Percentiles rank a stretch among this genome's conserved stretches.
Evolutionary conservation across 2,113 vertebrate species (phyloP).

Genomic region (Nanorana parkeri): DNA sequence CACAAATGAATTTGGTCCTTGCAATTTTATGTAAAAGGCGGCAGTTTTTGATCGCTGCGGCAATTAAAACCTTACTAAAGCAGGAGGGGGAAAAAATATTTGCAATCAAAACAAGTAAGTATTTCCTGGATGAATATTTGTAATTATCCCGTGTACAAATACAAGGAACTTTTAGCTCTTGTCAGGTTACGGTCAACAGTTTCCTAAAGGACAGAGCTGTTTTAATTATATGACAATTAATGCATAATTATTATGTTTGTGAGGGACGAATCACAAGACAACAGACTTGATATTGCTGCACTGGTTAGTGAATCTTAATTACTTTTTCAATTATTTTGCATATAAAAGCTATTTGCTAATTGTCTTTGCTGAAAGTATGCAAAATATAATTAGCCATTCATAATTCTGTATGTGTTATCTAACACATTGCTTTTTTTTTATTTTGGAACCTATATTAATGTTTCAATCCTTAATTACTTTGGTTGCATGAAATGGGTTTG

Average conservation of each 20-base stretch:
- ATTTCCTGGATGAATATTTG: slow-evolving; percentile 52
- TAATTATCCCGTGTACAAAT: slow-evolving; percentile 75
- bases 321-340: slow-evolving; percentile 90
- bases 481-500: slow-evolving; percentile 38
- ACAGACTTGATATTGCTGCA: slow-evolving; percentile 85
- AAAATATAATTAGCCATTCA: slow-evolving; percentile 88
- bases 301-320: slow-evolving; percentile 87
- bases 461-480: slow-evolving; percentile 80
- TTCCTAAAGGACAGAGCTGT: slow-evolving; percentile 86
- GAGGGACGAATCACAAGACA: slow-evolving; percentile 85
- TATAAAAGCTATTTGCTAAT: slow-evolving; percentile 90
- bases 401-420: slow-evolving; percentile 87
- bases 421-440: slow-evolving; percentile 85
- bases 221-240: slow-evolving; percentile 90
- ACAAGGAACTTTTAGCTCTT: slow-evolving; percentile 81
- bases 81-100: slow-evolving; percentile 45
- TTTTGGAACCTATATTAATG: slow-evolving; percentile 83
- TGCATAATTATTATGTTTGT: slow-evolving; percentile 89
- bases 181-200: slow-evolving; percentile 83
- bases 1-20: slow-evolving; percentile 33
- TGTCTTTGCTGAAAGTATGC: slow-evolving; percentile 88
- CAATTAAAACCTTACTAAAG: slow-evolving; percentile 48
- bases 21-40: slow-evolving; percentile 42
- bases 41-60: slow-evolving; percentile 43
- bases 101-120: slow-evolving; percentile 44